Evolutionary conservation across 2,888 invertebrate genomes (phyloP), one percentile per base, ranked within the genome.

Genomic region (Drosophila prolongata): DNA sequence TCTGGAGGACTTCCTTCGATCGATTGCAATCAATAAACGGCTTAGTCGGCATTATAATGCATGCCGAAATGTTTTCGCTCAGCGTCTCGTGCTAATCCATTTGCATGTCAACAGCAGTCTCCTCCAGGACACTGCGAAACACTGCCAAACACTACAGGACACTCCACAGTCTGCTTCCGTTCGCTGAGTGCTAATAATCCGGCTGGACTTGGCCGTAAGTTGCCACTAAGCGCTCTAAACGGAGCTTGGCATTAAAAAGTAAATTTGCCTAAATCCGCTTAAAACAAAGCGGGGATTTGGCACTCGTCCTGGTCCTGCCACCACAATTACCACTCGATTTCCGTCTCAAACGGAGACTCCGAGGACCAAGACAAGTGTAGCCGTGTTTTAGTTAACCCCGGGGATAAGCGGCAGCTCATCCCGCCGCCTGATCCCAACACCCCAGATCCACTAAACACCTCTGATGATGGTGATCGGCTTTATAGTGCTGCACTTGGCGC

Each of bases 11-110:
- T 65, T 65, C 57, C 56, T 47, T 44, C 47, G 54, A 49, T 85
- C 83, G 84, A 88, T 86, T 83, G 88, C 84, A 82, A 88, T 88
- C 88, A 88, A 88, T 87, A 87, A 87, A 87, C 84, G 84, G 86
- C 86, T 87, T 86, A 87, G 74, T 52, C 72, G 75, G 70, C 79
- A 79, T 67, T 75, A 75, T 49, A 53, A 68, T 42, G 76, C 77
- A 79, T 67, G 77, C 69, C 79, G 66, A 80, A 75, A 80, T 85
- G 70, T 80, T 75, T 79, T 30, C 14, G 47, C 47, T 47, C 47
- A 47, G 47, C 54, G 79, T 61, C 73, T 71, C 68, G 79, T 71
- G 67, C 64, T 87, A 87, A 85, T 85, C 85, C 85, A 80, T 78
- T 85, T 80, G 77, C 71, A 77, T 82, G 87, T 87, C 85, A 87